Percentiles rank a stretch among this genome's conserved stretches.
phyloP scores from a whole-genome alignment of 2,888 invertebrate species.

The Bruchidius siliquastri region DNA sequence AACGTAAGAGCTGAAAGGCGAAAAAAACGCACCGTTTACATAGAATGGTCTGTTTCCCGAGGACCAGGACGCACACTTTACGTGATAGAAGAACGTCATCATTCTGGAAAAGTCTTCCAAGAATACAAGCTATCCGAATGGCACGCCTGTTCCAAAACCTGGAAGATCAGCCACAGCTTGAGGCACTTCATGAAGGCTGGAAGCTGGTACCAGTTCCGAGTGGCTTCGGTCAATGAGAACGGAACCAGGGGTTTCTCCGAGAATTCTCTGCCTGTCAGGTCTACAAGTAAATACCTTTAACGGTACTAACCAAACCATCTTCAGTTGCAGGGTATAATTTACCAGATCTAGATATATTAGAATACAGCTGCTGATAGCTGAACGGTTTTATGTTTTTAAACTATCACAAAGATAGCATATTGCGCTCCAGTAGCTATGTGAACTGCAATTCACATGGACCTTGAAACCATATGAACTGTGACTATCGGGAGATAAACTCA shows the following conservation, averaged over 20 bases:
- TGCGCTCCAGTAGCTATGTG: too few relatives aligned
- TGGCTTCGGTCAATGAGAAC: conserved; percentile 67
- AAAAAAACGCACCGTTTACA: conserved; percentile 48
- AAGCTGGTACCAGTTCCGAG: conserved; percentile 75
- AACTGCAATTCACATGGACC: too few relatives aligned
- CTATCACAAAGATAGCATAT: too few relatives aligned
- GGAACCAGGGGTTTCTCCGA: conserved; percentile 70
- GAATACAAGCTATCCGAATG: conserved; percentile 62
- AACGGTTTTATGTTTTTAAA: too few relatives aligned
- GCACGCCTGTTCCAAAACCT: conserved; percentile 54
- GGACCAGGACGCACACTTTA: conserved; percentile 46
- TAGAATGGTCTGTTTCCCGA: conserved; percentile 38
- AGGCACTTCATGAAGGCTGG: conserved; percentile 60
- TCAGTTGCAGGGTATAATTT: neutral
- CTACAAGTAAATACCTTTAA: conserved; percentile 40
- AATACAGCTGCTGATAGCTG: too few relatives aligned
- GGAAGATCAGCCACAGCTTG: conserved; percentile 53
- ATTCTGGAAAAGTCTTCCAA: conserved; percentile 62
- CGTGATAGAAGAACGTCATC: conserved; percentile 66
- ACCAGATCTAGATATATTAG: too few relatives aligned
- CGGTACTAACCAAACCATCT: neutral
- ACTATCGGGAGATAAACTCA: too few relatives aligned
- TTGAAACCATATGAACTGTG: too few relatives aligned
- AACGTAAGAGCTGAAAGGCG: conserved; percentile 57
- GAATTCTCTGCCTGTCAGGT: conserved; percentile 56